A percentile compares a stretch with the other conserved stretches of the same genome.
Conservation (phyloP, 2,797 vertebrate genomes). For the Orestias chungarensis region DNA sequence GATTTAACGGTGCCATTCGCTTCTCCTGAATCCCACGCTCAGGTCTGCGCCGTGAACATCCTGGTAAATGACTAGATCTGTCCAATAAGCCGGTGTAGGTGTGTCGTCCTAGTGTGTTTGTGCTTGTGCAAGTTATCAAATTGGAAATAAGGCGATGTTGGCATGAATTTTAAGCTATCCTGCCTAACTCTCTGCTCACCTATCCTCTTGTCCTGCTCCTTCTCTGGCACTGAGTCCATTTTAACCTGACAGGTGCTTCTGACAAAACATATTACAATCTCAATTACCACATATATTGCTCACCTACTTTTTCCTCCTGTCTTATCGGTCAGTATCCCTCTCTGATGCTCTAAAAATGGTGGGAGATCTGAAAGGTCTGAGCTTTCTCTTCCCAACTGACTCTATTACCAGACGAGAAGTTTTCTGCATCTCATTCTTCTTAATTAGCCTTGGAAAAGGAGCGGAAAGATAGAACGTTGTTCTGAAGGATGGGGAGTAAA, state of each 20-base stretch:
- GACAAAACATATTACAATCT: conserved; percentile 81
- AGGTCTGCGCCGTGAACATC: conserved; percentile 46
- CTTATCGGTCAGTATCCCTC: conserved; percentile 17
- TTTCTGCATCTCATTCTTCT: conserved; percentile 29
- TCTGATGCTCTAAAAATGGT: conserved; percentile 39
- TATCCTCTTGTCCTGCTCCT: conserved; percentile 49
- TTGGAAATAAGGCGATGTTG: conserved; percentile 79
- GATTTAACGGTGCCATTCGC: conserved; percentile 54
- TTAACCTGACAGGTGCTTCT: conserved; percentile 79
- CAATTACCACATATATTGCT: conserved; percentile 72
- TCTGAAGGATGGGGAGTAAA: background rate
- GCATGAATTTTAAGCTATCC: conserved; percentile 63
- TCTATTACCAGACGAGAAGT: conserved; percentile 37
- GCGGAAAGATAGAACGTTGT: conserved; percentile 17
- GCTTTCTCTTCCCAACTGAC: conserved; percentile 27
- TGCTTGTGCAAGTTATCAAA: conserved; percentile 58
- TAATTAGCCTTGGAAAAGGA: conserved; percentile 70
- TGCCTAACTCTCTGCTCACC: conserved; percentile 53
- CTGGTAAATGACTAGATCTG: conserved; percentile 53
- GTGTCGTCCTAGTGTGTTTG: conserved; percentile 40
- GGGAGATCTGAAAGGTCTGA: conserved; percentile 8
- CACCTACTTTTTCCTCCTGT: conserved; percentile 37
- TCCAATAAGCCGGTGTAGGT: conserved; percentile 60
- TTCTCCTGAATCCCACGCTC: conserved; percentile 58
- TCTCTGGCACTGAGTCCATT: conserved; percentile 47